phyloP scores from a whole-genome alignment of 2,113 vertebrate species.

The Tupaia tana region DNA sequence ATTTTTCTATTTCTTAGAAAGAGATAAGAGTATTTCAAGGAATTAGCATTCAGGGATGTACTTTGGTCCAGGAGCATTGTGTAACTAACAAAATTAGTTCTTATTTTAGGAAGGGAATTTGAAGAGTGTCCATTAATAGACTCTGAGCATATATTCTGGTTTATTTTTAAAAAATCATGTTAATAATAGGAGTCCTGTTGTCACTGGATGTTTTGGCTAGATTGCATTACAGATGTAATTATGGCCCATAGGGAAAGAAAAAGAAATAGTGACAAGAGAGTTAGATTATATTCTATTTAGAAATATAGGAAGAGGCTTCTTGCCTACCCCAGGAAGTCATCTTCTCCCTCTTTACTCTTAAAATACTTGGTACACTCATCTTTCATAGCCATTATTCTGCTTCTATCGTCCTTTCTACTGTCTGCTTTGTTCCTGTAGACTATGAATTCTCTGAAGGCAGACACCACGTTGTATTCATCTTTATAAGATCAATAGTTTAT shows the following conservation, averaged over 20 bases:
- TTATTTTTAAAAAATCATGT: not conserved
- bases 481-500: not conserved
- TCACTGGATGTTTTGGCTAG: not conserved
- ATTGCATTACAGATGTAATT: conserved; percentile 23
- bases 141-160: not conserved
- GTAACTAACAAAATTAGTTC: not conserved
- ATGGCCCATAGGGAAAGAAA: not conserved
- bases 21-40: not conserved
- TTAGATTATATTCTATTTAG: not conserved
- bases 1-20: not conserved
- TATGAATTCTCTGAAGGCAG: not conserved
- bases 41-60: not conserved
- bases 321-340: not conserved
- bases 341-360: not conserved
- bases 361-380: not conserved
- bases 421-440: not conserved
- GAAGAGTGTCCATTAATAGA: not conserved
- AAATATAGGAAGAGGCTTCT: conserved; percentile 37
- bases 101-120: conserved; percentile 20
- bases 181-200: not conserved
- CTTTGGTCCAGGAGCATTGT: not conserved
- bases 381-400: not conserved
- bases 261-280: not conserved
- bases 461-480: not conserved
- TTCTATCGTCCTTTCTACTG: not conserved